Conservation (phyloP, 2,797 vertebrate genomes). For the Onychomys arenicola region DNA sequence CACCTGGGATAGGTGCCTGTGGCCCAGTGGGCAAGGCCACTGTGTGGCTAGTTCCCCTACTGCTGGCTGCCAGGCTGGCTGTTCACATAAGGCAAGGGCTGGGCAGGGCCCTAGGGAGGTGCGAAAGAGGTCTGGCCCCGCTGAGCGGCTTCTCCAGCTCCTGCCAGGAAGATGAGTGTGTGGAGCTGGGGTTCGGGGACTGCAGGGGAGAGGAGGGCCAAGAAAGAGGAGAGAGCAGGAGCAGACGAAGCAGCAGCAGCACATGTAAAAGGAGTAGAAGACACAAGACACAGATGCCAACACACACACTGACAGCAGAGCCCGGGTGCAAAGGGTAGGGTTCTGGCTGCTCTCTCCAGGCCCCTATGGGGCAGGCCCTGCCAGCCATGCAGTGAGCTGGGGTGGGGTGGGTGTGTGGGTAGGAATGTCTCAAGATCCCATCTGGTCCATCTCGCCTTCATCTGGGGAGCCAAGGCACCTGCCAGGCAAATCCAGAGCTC, state of each 20-base stretch:
- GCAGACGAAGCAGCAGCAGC: slow-evolving; percentile 69
- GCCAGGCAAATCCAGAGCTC: not conserved
- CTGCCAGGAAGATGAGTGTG: slow-evolving; percentile 67
- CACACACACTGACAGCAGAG: not conserved
- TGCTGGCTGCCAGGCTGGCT: slow-evolving; percentile 48
- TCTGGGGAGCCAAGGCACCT: not conserved
- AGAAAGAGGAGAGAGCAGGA: slow-evolving; percentile 47
- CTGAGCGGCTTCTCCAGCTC: slow-evolving; percentile 84
- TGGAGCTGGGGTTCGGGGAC: slow-evolving; percentile 61
- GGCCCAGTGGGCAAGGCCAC: not conserved
- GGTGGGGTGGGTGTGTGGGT: not conserved
- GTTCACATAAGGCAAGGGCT: not conserved
- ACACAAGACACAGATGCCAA: slow-evolving; percentile 65
- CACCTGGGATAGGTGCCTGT: not conserved
- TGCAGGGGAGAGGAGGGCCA: slow-evolving; percentile 16
- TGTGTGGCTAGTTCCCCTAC: not conserved
- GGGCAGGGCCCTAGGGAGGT: slow-evolving; percentile 13
- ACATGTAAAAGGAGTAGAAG: slow-evolving; percentile 77
- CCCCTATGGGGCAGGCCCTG: slow-evolving; percentile 15
- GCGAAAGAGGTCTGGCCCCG: slow-evolving; percentile 77
- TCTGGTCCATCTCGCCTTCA: not conserved
- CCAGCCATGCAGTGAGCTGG: slow-evolving; percentile 65
- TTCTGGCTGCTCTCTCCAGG: slow-evolving; percentile 42
- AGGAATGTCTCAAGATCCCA: slow-evolving; percentile 25
- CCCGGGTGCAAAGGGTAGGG: not conserved